Percentiles rank a stretch among this genome's conserved stretches.
phyloP scores from a whole-genome alignment of 1,140 invertebrate species.

The Paraescarpia echinospica region DNA sequence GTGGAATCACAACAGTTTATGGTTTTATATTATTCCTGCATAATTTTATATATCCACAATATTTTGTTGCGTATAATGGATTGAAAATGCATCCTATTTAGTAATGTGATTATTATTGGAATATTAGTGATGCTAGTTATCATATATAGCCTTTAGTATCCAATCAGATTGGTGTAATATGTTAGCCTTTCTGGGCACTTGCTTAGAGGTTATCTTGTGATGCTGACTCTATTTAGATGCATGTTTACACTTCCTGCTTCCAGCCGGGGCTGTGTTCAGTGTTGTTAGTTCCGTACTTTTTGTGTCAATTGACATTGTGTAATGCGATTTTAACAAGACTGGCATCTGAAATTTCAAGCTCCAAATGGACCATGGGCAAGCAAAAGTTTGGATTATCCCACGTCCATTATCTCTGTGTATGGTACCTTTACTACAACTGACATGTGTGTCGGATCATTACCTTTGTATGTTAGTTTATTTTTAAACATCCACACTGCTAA shows the following conservation, averaged over 20 bases:
- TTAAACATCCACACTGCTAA: too few species aligned
- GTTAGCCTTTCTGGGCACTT: neutral
- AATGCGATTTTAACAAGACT: too few species aligned
- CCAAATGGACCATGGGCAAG: too few species aligned
- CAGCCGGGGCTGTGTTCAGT: too few species aligned
- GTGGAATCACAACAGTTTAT: neutral
- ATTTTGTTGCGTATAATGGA: neutral
- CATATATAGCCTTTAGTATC: neutral
- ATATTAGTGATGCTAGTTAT: neutral
- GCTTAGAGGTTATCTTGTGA: neutral
- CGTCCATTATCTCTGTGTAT: too few species aligned
- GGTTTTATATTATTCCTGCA: neutral
- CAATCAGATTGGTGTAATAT: neutral
- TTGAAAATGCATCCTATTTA: neutral
- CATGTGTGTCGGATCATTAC: neutral
- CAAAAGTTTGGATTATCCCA: too few species aligned
- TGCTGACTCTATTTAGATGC: too few species aligned
- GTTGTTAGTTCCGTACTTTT: too few species aligned
- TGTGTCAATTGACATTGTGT: too few species aligned
- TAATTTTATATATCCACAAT: neutral
- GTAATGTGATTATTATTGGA: neutral
- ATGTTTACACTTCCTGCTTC: too few species aligned
- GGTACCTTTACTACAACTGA: neutral
- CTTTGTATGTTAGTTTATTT: neutral
- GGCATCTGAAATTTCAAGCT: too few species aligned